Evolutionary conservation across 2,113 vertebrate species (phyloP), one percentile per base, ranked within the genome.

Genomic region (Pteruthius melanotis): DNA sequence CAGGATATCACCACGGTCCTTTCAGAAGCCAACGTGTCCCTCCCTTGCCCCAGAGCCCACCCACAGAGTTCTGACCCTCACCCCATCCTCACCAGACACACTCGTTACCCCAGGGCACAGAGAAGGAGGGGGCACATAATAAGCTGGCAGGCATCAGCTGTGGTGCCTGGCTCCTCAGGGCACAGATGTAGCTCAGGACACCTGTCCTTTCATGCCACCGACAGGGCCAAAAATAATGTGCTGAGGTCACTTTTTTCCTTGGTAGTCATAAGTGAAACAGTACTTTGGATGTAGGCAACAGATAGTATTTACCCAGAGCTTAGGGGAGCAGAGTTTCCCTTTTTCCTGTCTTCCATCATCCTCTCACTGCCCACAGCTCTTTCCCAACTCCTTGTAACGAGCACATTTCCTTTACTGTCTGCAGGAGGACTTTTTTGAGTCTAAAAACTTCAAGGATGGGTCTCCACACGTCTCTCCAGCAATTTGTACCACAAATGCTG

Each of bases 161-260:
- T 3, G 2, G 33, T 27, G 92, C 33, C 66, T 52, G 57, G 59
- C 44, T 93, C 64, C 83, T 80, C 7, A 20, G 87, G 76, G 44
- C 91, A 90, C 69, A 89, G 85, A 87, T 40, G 92, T 37, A 95
- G 54, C 64, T 37, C 42, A 68, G 66, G 75, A 96, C 89, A 93
- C 83, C 91, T 80, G 59, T 90, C 94, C 83, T 88, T 89, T 89
- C 78, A 60, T 76, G 87, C 69, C 65, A 83, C 89, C n/a, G 2
- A 82, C 78, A 85, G 93, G 91, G 88, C 59, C 87, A 91, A 90
- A 95, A 90, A 94, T 94, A 87, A 85, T 24, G 35, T 42, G 27
- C 66, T 21, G 45, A 93, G 49, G 63, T 90, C 79, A 88, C 59
- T 83, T 61, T 57, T 78, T n/a, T 94, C 26, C 27, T 65, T 54